A percentile compares a stretch with the other conserved stretches of the same genome.
Evolutionary conservation across 2,113 vertebrate species (phyloP).

Genomic region (Haemorhous mexicanus): DNA sequence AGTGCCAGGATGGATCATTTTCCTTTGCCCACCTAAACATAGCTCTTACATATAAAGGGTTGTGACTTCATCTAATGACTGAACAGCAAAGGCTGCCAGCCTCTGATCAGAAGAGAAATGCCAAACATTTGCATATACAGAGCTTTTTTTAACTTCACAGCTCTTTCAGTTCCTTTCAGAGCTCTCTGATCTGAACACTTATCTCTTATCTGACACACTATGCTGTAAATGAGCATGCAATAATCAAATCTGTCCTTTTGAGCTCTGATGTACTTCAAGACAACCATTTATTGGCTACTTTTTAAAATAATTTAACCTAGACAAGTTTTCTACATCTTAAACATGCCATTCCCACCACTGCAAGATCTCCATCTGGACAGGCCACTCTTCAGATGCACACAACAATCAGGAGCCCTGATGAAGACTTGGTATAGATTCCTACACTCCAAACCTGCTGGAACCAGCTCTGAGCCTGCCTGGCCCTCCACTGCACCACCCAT

Average conservation of each 20-base stretch:
- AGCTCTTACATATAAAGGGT: not conserved
- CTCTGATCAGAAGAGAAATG: not conserved
- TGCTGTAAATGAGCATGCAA: not conserved
- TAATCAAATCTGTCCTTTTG: not conserved
- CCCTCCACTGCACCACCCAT: rapidly evolving
- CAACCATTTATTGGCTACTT: not conserved
- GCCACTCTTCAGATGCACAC: not conserved
- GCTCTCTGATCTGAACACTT: not conserved
- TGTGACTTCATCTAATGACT: slow-evolving; percentile 18
- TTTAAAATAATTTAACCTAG: not conserved
- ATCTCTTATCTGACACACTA: not conserved
- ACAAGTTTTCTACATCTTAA: not conserved
- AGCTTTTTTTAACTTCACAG: not conserved
- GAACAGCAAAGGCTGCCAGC: not conserved
- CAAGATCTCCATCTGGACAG: not conserved
- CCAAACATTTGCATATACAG: not conserved
- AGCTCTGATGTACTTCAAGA: not conserved
- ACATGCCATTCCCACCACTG: not conserved
- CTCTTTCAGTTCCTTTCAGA: not conserved
- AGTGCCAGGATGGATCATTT: not conserved
- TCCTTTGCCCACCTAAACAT: not conserved
- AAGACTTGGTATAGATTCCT: not conserved
- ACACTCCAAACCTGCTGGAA: not conserved
- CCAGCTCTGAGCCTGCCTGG: not conserved
- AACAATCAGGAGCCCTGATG: not conserved